Evolutionary conservation across 1,140 invertebrate species (phyloP), one percentile per base, ranked within the genome.

Genomic region (Fragariocoptes setiger): DNA sequence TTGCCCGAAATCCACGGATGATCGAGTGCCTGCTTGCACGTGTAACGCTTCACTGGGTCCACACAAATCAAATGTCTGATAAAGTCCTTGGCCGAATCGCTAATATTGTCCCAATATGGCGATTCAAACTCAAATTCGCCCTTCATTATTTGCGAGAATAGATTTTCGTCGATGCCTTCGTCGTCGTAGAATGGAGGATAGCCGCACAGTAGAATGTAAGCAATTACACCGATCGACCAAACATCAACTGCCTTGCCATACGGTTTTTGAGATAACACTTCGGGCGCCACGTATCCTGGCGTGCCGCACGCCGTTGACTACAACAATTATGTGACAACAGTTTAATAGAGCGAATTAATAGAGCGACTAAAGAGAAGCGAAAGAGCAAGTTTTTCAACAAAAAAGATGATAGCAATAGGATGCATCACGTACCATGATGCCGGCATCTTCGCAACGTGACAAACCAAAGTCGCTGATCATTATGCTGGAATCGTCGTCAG

Each of bases 391-490:
- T n/a, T n/a, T n/a, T n/a, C n/a, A n/a, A n/a, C n/a, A n/a, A n/a
- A n/a, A n/a, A n/a, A n/a, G n/a, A n/a, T n/a, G n/a, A n/a, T n/a
- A n/a, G n/a, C n/a, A n/a, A n/a, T n/a, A n/a, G n/a, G n/a, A n/a
- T n/a, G n/a, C n/a, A n/a, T n/a, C n/a, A 19, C 90, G 99, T 18
- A 88, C 88, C 90, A 99, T 97, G 40, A 92, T 77, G 39, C 88
- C 88, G 31, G 83, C 90, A 56, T 95, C 90, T 58, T 97, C 90
- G 67, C 92, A 95, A 66, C 97, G 97, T 16, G 90, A 97, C 50
- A 99, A 67, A 38, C 92, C 92, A 65, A 99, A 99, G 62, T 99
- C 92, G 62, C 88, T 97, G 40, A 99, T 95, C 90, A 97, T 99
- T 50, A 99, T 99, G 67, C 97, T 97, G 57, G 88, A 95, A 55